phyloP scores from a whole-genome alignment of 2,888 invertebrate species.

The Agonum fuliginosum region DNA sequence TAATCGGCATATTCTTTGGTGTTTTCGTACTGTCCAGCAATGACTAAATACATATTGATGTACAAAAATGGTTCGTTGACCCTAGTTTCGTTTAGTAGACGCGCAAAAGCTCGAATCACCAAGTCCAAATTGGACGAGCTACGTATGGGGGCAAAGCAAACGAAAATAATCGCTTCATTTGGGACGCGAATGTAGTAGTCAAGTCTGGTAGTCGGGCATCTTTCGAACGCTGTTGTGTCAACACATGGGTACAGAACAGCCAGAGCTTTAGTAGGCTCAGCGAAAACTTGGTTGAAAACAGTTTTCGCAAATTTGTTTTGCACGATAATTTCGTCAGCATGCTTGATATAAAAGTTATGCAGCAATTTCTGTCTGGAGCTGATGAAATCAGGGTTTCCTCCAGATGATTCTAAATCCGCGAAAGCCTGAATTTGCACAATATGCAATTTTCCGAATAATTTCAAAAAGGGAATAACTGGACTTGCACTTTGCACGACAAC shows the following conservation, averaged over 20 bases:
- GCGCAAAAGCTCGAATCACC: background rate
- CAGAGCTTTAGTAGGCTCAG: background rate
- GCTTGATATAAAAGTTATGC: background rate
- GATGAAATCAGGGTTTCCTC: background rate
- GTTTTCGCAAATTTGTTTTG: background rate
- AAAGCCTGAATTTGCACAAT: constrained; percentile 9
- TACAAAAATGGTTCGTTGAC: background rate
- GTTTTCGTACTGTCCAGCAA: constrained; percentile 4
- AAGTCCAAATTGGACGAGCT: constrained; percentile 3
- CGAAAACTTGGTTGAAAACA: background rate
- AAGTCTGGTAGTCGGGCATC: background rate
- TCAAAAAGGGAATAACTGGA: background rate
- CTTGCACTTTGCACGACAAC: background rate
- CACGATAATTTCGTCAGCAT: constrained; percentile 12
- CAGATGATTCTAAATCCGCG: background rate
- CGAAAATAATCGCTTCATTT: background rate
- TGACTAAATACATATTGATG: background rate
- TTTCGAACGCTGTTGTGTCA: background rate
- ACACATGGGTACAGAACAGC: constrained; percentile 14
- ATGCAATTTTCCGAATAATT: background rate
- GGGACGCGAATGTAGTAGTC: too few species aligned
- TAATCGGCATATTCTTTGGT: background rate
- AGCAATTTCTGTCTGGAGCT: background rate
- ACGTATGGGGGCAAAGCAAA: constrained; percentile 1
- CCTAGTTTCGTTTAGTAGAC: background rate